phyloP scores from a whole-genome alignment of 2,888 invertebrate species.

The Erebia palarica region DNA sequence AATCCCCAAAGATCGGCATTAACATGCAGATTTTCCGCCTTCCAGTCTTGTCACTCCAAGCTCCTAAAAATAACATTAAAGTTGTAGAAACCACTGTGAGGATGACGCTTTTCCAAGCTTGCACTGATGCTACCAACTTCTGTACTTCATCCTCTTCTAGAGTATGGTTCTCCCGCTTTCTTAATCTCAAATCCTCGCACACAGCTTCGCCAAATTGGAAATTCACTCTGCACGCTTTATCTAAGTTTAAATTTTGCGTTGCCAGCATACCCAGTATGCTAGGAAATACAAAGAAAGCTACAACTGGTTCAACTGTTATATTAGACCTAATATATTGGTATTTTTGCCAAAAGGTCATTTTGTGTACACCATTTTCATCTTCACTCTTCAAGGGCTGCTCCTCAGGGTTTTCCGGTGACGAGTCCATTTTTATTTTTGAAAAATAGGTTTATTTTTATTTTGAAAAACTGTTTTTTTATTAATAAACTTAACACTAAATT shows the following conservation, averaged over 20 bases:
- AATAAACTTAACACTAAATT: neutral
- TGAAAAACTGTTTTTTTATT: slow-evolving; percentile 31
- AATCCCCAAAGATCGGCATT: slow-evolving; percentile 80
- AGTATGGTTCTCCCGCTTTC: slow-evolving; percentile 86
- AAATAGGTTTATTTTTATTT: slow-evolving; percentile 29
- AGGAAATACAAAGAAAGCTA: slow-evolving; percentile 85
- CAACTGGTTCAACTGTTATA: slow-evolving; percentile 85
- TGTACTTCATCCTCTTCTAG: slow-evolving; percentile 85
- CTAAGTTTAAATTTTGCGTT: slow-evolving; percentile 91
- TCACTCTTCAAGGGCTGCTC: slow-evolving; percentile 61
- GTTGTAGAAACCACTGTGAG: slow-evolving; percentile 79
- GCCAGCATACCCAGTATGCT: slow-evolving; percentile 87
- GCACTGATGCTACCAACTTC: slow-evolving; percentile 79
- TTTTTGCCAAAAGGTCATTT: slow-evolving; percentile 71
- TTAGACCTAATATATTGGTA: slow-evolving; percentile 76
- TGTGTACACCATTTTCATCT: slow-evolving; percentile 52
- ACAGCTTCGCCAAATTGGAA: slow-evolving; percentile 86
- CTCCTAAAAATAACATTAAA: slow-evolving; percentile 83
- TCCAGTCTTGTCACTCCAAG: slow-evolving; percentile 84
- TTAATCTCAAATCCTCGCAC: slow-evolving; percentile 86
- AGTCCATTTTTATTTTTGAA: slow-evolving; percentile 23
- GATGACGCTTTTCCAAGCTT: slow-evolving; percentile 81
- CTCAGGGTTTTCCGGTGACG: slow-evolving; percentile 50
- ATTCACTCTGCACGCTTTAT: slow-evolving; percentile 93
- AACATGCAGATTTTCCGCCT: slow-evolving; percentile 83